phyloP scores from a whole-genome alignment of 2,113 vertebrate genomes.

The Sceloporus undulatus region DNA sequence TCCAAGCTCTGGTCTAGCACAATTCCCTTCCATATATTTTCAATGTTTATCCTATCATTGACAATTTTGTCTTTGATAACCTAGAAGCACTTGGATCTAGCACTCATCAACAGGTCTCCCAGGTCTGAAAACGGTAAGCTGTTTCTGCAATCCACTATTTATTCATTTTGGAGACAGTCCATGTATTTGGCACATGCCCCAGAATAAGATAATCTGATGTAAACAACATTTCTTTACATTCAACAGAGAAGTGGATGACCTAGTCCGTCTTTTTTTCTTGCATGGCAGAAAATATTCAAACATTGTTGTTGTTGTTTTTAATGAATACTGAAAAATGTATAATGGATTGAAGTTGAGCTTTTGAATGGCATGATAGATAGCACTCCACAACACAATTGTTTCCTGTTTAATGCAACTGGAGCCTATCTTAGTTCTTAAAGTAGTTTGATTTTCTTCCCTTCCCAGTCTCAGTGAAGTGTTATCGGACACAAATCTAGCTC shows the following conservation, averaged over 20 bases:
- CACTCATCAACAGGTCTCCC: neutral
- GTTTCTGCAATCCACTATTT: neutral
- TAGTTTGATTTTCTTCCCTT: constrained; percentile 72
- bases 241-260: neutral
- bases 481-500: constrained; percentile 78
- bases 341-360: constrained; percentile 62
- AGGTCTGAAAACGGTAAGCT: neutral
- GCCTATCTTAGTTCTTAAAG: constrained; percentile 74
- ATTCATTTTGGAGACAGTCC: neutral
- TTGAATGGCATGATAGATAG: constrained; percentile 67
- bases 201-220: neutral
- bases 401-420: constrained; percentile 72
- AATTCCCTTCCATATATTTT: neutral
- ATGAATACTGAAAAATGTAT: constrained; percentile 54
- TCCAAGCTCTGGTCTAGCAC: no score
- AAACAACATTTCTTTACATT: neutral
- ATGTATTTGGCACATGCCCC: neutral
- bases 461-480: constrained; percentile 63
- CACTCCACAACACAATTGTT: constrained; percentile 66
- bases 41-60: neutral
- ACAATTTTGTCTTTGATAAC: neutral
- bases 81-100: neutral
- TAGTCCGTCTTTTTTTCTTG: neutral
- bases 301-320: constrained; percentile 28
- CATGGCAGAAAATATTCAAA: neutral